phyloP scores from a whole-genome alignment of 2,113 vertebrate genomes.

The Heliornis fulica region DNA sequence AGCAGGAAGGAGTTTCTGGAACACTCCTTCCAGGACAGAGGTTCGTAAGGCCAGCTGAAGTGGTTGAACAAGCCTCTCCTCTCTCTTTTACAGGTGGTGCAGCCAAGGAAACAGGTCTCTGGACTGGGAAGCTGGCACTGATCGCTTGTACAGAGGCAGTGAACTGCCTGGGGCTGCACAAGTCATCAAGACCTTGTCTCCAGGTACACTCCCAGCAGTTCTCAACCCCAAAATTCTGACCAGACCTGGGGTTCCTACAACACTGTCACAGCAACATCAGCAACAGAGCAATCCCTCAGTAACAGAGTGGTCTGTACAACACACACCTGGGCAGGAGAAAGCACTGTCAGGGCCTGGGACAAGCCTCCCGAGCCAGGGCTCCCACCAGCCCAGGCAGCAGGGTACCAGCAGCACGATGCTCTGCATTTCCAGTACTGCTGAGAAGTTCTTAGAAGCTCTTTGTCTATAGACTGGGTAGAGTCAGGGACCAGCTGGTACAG shows the following conservation, averaged over 20 bases:
- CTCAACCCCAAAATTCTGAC: not conserved
- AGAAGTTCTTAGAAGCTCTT: not conserved
- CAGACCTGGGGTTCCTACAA: not conserved
- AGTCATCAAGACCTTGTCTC: not conserved
- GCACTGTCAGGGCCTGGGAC: fast-evolving
- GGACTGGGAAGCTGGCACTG: not conserved
- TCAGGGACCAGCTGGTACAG: not conserved
- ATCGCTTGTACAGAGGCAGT: not conserved
- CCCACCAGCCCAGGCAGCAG: not conserved
- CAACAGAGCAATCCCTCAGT: not conserved
- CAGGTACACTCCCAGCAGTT: not conserved
- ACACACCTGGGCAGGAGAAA: not conserved
- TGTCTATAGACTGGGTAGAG: not conserved
- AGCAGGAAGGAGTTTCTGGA: not conserved
- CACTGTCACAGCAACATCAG: not conserved
- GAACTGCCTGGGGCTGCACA: too few species aligned
- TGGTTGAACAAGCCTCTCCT: not conserved
- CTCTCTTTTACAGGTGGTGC: not conserved
- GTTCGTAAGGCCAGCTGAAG: not conserved
- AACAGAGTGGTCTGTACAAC: not conserved
- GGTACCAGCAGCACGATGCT: not conserved
- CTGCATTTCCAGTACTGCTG: not conserved
- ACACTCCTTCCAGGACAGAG: not conserved
- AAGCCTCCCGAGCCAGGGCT: not conserved
- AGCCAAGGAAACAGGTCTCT: not conserved